These are phyloP conservation scores for Anagyrus pseudococci DNA, from an alignment of 2,888 invertebrate genomes.

Conservation along the genomic window DNA sequence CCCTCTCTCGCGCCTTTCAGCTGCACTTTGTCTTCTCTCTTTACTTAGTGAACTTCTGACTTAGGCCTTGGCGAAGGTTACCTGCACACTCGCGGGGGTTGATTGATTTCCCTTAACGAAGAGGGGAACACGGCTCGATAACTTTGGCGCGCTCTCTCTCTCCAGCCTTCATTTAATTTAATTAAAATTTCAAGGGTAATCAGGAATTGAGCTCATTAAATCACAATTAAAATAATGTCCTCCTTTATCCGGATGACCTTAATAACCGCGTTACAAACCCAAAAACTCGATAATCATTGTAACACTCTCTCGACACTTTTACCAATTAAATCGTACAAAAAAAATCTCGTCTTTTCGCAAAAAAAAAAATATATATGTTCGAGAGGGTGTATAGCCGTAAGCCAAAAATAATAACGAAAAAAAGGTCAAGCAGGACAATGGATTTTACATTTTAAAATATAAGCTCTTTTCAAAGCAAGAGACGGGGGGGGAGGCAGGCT, in stretches of 20 bases:
- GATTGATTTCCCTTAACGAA: slow-evolving; percentile 31
- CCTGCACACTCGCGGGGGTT: slow-evolving; percentile 8
- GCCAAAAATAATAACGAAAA: too few species aligned
- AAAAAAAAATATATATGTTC: too few species aligned
- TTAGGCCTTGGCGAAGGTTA: slow-evolving; percentile 28
- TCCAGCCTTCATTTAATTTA: slow-evolving; percentile 28
- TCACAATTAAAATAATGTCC: background rate
- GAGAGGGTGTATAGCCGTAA: too few species aligned
- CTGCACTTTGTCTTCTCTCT: slow-evolving; percentile 20
- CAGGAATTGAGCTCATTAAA: slow-evolving; percentile 16
- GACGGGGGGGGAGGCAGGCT: too few species aligned
- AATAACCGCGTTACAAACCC: too few species aligned
- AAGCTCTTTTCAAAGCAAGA: too few species aligned
- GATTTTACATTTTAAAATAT: too few species aligned
- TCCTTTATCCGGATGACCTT: background rate
- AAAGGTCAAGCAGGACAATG: too few species aligned
- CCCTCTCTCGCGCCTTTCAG: background rate
- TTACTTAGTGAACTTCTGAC: slow-evolving; percentile 22
- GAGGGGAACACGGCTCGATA: slow-evolving; percentile 17
- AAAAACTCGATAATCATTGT: too few species aligned
- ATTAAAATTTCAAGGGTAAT: slow-evolving; percentile 31
- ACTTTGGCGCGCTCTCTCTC: slow-evolving; percentile 1
- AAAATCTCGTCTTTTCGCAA: too few species aligned
- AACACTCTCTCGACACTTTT: too few species aligned
- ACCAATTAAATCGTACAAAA: too few species aligned